phyloP scores from a whole-genome alignment of 1,140 invertebrate species.

The Macrocentrus cingulum region DNA sequence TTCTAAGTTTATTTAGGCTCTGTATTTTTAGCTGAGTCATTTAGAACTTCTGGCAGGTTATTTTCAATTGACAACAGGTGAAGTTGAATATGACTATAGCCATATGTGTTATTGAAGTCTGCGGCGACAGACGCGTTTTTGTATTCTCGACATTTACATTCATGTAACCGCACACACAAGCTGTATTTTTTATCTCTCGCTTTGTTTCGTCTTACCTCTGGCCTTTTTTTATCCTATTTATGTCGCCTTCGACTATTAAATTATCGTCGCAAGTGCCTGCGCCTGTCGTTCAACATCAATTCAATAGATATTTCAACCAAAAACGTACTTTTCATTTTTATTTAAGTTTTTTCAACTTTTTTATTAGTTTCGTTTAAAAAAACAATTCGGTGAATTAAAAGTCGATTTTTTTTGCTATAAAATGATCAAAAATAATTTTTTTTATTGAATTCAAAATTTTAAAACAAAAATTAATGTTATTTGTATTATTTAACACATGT shows the following conservation, averaged over 20 bases:
- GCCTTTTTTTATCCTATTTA: neutral
- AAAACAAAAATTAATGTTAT: no score
- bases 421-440: no score
- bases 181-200: neutral
- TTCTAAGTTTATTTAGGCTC: no score
- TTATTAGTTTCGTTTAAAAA: no score
- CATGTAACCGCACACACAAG: neutral
- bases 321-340: no score
- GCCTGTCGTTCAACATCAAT: neutral
- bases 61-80: constrained; percentile 19
- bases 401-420: no score
- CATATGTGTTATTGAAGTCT: constrained; percentile 26
- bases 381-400: no score
- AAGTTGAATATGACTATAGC: neutral
- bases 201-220: neutral
- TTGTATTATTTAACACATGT: no score
- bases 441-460: no score
- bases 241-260: neutral
- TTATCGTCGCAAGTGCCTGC: constrained; percentile 4
- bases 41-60: constrained; percentile 9
- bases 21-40: neutral
- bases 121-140: constrained; percentile 26
- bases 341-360: no score
- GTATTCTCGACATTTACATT: constrained; percentile 6
- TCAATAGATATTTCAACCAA: neutral